Percentiles rank a stretch among this genome's conserved stretches.
Conservation (phyloP, 2,113 vertebrate species). For the Microtus pennsylvanicus region DNA sequence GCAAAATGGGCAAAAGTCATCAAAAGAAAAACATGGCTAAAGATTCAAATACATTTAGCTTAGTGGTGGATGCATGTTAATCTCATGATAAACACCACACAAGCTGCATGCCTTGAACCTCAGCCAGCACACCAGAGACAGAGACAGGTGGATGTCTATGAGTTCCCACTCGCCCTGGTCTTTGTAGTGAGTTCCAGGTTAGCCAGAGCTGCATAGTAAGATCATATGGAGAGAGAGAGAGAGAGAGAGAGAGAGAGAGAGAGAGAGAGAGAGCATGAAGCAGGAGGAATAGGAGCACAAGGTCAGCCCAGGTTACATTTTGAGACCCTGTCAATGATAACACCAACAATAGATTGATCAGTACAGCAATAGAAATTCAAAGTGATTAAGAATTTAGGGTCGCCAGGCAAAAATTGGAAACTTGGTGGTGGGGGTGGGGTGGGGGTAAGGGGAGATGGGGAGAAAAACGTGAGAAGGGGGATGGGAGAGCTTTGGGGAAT, state of each 20-base stretch:
- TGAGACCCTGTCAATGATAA: too few species aligned
- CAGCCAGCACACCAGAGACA: too few species aligned
- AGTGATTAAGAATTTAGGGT: neutral
- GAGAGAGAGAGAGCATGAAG: too few species aligned
- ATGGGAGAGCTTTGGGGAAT: too few species aligned
- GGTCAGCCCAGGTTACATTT: neutral
- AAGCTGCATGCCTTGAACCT: neutral
- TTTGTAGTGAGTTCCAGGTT: neutral
- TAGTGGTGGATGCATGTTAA: neutral
- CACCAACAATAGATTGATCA: neutral
- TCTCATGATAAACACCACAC: neutral
- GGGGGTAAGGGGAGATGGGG: too few species aligned
- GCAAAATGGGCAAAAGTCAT: neutral
- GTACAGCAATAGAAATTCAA: neutral
- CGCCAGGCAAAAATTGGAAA: too few species aligned
- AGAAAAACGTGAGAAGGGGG: too few species aligned
- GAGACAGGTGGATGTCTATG: neutral
- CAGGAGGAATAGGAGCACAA: too few species aligned
- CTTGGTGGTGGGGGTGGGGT: too few species aligned
- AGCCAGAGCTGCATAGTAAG: neutral
- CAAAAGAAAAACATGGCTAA: neutral
- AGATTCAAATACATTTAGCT: neutral
- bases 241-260: too few species aligned
- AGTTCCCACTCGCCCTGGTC: too few species aligned
- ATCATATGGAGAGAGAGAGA: too few species aligned